phyloP scores from a whole-genome alignment of 2,797 vertebrate species.

The Falco berigora region DNA sequence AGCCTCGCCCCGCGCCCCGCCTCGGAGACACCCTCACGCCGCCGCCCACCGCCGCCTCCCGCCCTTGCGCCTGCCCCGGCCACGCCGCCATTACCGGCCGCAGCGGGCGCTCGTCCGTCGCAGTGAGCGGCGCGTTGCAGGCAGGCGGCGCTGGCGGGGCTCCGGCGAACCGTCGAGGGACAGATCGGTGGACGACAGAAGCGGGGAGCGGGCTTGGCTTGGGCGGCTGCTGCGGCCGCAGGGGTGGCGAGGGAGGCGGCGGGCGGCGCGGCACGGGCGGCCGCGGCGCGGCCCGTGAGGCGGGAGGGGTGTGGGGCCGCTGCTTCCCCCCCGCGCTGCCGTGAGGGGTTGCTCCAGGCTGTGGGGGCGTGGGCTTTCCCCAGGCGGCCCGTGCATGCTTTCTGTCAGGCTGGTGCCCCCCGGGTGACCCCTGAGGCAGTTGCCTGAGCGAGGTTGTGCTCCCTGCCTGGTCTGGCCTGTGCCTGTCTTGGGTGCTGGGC shows the following conservation, averaged over 20 bases:
- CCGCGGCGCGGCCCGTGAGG: background rate
- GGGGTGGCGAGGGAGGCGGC: background rate
- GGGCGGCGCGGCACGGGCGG: background rate
- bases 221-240: background rate
- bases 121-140: background rate
- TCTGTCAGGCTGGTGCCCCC: background rate
- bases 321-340: accelerated
- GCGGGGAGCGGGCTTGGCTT: no score
- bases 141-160: background rate
- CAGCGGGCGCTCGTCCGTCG: background rate
- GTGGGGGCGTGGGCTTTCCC: background rate
- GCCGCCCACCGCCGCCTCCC: no score
- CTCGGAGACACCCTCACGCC: background rate
- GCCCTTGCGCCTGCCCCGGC: no score
- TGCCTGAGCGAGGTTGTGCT: background rate
- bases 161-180: background rate
- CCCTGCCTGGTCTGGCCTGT: background rate
- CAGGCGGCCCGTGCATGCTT: background rate
- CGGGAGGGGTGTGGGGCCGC: background rate
- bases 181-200: background rate
- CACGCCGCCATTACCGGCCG: no score
- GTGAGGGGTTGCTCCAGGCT: background rate
- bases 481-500: accelerated
- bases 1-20: no score
- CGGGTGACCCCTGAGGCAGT: background rate